phyloP scores from a whole-genome alignment of 2,797 vertebrate species.

The Pseudochirops corinnae region DNA sequence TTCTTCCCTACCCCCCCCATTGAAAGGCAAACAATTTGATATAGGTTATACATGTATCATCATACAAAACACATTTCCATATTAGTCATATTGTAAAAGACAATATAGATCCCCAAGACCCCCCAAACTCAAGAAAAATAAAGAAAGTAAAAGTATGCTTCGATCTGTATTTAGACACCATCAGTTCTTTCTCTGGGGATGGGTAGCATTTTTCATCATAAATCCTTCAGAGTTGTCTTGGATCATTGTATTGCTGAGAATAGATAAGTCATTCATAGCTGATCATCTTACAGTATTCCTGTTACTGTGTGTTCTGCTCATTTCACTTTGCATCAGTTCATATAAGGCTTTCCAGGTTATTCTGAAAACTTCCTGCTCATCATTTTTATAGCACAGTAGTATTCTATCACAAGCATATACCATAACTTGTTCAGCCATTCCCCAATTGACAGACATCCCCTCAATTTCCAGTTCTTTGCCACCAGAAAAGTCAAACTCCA shows the following conservation, averaged over 20 bases:
- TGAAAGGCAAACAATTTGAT: neutral
- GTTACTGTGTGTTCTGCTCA: neutral
- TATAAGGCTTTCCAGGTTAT: neutral
- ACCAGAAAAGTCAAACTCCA: neutral
- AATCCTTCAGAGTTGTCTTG: neutral
- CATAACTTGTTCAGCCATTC: neutral
- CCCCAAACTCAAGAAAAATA: neutral
- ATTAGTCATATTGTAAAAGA: neutral
- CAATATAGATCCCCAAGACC: neutral
- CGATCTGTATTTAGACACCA: neutral
- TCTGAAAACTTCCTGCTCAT: neutral
- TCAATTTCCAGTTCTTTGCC: neutral
- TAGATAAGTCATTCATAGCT: neutral
- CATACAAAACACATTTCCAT: neutral
- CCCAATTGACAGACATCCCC: neutral
- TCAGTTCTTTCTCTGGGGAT: neutral
- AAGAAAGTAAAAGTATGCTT: neutral
- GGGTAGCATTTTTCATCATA: neutral
- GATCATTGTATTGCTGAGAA: neutral
- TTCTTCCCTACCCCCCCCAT: neutral
- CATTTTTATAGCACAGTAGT: neutral
- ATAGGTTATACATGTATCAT: neutral
- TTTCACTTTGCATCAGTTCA: neutral
- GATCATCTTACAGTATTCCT: neutral
- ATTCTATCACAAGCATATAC: neutral